Conservation (phyloP, 2,888 invertebrate species). For the Cryptocephalus primarius region DNA sequence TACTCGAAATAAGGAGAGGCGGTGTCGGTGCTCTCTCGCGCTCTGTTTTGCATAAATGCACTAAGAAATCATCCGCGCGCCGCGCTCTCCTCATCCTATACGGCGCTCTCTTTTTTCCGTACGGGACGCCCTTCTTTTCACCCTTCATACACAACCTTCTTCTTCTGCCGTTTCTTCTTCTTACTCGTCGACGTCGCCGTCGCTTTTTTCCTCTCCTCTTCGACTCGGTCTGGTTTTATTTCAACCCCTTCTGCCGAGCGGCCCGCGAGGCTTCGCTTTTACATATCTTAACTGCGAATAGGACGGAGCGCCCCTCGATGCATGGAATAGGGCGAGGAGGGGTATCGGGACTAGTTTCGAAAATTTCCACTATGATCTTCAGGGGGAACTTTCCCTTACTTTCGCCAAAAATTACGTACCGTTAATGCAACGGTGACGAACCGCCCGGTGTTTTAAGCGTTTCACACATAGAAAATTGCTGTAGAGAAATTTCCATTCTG, state of each 20-base stretch:
- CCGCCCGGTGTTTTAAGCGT: too few relatives aligned
- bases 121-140: slow-evolving; percentile 28
- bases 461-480: too few relatives aligned
- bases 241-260: slow-evolving; percentile 15
- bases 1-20: slow-evolving; percentile 31
- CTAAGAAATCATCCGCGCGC: slow-evolving; percentile 27
- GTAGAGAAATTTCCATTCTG: too few relatives aligned
- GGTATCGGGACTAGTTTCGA: too few relatives aligned
- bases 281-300: too few relatives aligned
- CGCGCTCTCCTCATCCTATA: slow-evolving; percentile 6
- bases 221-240: slow-evolving; percentile 3
- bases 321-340: too few relatives aligned
- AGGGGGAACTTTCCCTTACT: too few relatives aligned
- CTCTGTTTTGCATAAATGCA: slow-evolving; percentile 39
- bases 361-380: too few relatives aligned
- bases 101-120: slow-evolving; percentile 26
- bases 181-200: too few relatives aligned
- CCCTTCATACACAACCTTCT: slow-evolving; percentile 23
- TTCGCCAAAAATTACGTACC: too few relatives aligned
- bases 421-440: too few relatives aligned
- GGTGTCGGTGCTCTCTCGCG: slow-evolving; percentile 16
- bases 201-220: slow-evolving; percentile 17
- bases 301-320: too few relatives aligned
- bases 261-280: not conserved
- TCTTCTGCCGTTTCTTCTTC: slow-evolving; percentile 7